phyloP scores from a whole-genome alignment of 2,113 vertebrate genomes.

The Chroicocephalus ridibundus region DNA sequence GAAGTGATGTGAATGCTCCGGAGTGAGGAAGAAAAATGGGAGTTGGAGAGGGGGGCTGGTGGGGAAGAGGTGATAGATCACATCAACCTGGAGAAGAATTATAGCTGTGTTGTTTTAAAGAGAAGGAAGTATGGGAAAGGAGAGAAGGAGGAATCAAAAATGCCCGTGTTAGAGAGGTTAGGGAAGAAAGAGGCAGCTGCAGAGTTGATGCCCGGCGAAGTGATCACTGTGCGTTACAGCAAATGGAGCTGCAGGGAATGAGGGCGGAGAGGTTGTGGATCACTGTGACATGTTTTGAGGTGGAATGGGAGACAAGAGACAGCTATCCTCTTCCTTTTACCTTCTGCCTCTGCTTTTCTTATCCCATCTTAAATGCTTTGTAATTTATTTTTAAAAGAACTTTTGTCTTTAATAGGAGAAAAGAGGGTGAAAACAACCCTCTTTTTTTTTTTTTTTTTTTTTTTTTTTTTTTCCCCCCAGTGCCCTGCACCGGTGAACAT shows the following conservation, averaged over 20 bases:
- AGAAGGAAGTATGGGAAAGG: neutral
- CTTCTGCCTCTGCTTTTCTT: neutral
- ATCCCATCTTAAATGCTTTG: neutral
- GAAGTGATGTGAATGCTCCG: neutral
- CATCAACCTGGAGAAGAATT: neutral
- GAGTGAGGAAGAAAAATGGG: neutral
- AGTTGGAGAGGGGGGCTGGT: neutral
- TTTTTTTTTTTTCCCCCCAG: neutral
- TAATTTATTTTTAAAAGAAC: neutral
- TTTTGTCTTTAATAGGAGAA: neutral
- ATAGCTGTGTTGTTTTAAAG: neutral
- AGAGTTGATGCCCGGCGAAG: neutral
- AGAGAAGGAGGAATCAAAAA: neutral
- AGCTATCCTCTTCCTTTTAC: neutral
- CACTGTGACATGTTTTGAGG: neutral
- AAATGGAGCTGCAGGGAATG: neutral
- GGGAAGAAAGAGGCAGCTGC: neutral
- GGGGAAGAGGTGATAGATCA: neutral
- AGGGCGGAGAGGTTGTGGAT: neutral
- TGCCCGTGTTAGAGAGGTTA: neutral
- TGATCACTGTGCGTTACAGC: rapidly evolving
- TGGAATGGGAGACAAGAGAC: neutral
- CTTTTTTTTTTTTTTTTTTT: neutral
- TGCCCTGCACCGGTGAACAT: neutral
- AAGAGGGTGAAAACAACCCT: neutral